Evolutionary conservation across 2,888 invertebrate genomes (phyloP).

Genomic region (Lampropteryx suffumata): DNA sequence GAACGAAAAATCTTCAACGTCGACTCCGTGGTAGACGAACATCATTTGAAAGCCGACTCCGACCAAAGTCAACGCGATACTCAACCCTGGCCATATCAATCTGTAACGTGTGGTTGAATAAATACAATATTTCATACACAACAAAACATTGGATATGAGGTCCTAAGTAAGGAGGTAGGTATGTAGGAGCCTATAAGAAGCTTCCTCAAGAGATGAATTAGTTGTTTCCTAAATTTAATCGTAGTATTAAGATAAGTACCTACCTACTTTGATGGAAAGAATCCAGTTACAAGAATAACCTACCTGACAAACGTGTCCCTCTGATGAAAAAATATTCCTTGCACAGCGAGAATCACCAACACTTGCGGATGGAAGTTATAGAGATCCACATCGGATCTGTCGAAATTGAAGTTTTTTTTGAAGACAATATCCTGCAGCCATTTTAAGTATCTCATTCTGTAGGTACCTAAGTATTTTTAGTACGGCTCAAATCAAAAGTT

Average conservation of each 20-base stretch:
- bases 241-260: too few relatives aligned
- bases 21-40: slow-evolving; percentile 44
- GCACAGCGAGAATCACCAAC: slow-evolving; percentile 42
- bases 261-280: too few relatives aligned
- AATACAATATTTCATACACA: too few relatives aligned
- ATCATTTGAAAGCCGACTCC: slow-evolving; percentile 42
- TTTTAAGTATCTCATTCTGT: slow-evolving; percentile 13
- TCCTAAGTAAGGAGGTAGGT: too few relatives aligned
- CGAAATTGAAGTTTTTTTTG: slow-evolving; percentile 49
- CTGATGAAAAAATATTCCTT: slow-evolving; percentile 55
- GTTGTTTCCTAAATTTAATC: too few relatives aligned
- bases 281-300: background rate
- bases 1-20: slow-evolving; percentile 46
- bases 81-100: slow-evolving; percentile 48
- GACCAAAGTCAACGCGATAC: slow-evolving; percentile 34
- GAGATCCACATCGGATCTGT: slow-evolving; percentile 44
- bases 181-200: too few relatives aligned
- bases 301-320: slow-evolving; percentile 53
- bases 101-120: slow-evolving; percentile 34
- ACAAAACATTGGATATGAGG: too few relatives aligned
- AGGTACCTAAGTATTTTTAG: too few relatives aligned
- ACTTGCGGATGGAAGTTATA: slow-evolving; percentile 62
- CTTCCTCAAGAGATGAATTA: too few relatives aligned
- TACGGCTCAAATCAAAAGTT: too few relatives aligned
- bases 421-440: slow-evolving; percentile 41